phyloP scores from a whole-genome alignment of 2,888 invertebrate genomes.

The Chesias legatella region DNA sequence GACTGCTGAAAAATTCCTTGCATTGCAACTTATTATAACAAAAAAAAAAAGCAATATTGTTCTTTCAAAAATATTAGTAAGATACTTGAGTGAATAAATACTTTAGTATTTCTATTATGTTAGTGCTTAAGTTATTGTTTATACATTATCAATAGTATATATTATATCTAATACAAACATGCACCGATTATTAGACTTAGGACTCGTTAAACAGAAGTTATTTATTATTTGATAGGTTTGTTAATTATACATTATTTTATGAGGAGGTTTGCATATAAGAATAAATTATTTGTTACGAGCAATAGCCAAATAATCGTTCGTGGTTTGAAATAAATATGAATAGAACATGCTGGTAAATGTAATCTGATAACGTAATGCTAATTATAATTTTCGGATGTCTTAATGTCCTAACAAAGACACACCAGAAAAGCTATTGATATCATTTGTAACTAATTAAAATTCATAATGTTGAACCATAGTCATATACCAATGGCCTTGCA shows the following conservation, averaged over 20 bases:
- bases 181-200: conserved; percentile 17
- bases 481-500: conserved; percentile 14
- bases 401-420: no score
- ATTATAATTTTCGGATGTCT: no score
- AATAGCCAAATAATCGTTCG: conserved; percentile 9
- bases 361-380: no score
- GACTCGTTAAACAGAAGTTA: conserved; percentile 18
- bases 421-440: no score
- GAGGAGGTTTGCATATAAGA: conserved; percentile 18
- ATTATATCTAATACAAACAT: conserved; percentile 9
- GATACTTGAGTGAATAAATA: not conserved
- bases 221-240: conserved; percentile 21
- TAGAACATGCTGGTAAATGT: no score
- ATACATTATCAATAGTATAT: conserved; percentile 3
- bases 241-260: conserved; percentile 19
- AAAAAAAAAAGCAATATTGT: no score
- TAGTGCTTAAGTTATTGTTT: not conserved
- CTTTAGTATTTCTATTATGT: conserved; percentile 1
- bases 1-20: no score
- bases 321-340: no score
- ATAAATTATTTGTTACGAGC: conserved; percentile 8
- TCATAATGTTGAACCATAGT: no score
- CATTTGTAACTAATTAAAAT: no score
- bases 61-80: no score
- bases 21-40: no score